These are phyloP conservation scores for Enteromius mattozi DNA, from an alignment of 2,797 vertebrate genomes.

Conservation along the genomic window DNA sequence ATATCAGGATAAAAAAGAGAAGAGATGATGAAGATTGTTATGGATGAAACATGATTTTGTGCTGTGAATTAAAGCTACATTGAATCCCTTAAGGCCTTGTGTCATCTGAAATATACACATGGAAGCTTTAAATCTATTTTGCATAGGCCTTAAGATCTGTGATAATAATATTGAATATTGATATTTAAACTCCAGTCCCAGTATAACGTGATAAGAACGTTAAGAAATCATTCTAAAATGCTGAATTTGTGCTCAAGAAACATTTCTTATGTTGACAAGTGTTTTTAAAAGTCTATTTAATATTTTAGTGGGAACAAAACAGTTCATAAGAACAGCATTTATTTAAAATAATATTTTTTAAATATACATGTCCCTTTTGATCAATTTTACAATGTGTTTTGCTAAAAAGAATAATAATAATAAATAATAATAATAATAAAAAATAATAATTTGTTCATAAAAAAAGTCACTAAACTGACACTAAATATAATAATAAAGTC, in stretches of 20 bases:
- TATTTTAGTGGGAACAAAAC: background rate
- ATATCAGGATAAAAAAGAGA: conserved; percentile 59
- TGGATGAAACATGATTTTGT: conserved; percentile 42
- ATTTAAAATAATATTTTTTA: background rate
- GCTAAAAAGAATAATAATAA: background rate
- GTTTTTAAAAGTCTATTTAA: background rate
- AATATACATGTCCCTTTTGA: background rate
- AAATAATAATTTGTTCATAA: too few species aligned
- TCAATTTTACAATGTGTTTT: background rate
- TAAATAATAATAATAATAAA: too few species aligned
- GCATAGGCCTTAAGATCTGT: background rate
- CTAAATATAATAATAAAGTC: background rate
- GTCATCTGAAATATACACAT: conserved; percentile 2
- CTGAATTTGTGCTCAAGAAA: background rate
- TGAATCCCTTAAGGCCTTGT: conserved; percentile 22
- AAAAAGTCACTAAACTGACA: too few species aligned
- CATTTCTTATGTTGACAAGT: background rate
- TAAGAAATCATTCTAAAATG: background rate
- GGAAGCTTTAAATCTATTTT: background rate
- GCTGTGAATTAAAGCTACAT: conserved; percentile 68
- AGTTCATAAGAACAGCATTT: background rate
- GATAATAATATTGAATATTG: background rate
- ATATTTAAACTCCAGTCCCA: background rate
- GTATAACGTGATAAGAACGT: background rate
- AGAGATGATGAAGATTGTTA: conserved; percentile 47